Conservation (phyloP, 2,113 vertebrate species). For the Hippocampus zosterae region DNA sequence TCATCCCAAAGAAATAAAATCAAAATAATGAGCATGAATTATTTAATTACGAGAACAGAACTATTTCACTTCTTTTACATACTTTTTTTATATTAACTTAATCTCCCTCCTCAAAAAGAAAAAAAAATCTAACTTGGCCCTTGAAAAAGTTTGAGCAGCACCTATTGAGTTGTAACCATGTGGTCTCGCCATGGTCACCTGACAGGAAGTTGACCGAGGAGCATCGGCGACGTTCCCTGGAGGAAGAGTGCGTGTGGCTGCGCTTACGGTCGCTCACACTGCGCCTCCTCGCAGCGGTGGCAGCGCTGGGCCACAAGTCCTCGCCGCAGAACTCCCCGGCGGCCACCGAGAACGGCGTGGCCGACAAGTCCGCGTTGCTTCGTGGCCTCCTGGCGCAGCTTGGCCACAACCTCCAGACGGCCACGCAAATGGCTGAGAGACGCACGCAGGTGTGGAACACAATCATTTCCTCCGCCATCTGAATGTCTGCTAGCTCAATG, state of each 20-base stretch:
- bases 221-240: slow-evolving; percentile 80
- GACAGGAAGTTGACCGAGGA: slow-evolving; percentile 84
- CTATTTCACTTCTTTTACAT: background rate
- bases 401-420: slow-evolving; percentile 76
- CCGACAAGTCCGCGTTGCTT: slow-evolving; percentile 74
- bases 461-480: no score
- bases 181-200: background rate
- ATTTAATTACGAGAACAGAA: no score
- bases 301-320: slow-evolving; percentile 70
- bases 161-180: background rate
- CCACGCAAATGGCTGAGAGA: slow-evolving; percentile 78
- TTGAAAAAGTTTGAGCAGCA: no score
- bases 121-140: no score
- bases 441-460: slow-evolving; percentile 74
- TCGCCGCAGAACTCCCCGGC: slow-evolving; percentile 83
- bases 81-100: no score
- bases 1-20: no score
- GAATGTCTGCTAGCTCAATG: background rate
- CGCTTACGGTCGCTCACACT: slow-evolving; percentile 86
- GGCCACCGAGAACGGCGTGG: slow-evolving; percentile 84
- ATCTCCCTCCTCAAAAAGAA: no score
- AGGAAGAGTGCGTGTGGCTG: slow-evolving; percentile 89
- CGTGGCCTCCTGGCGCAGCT: slow-evolving; percentile 81
- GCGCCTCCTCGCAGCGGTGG: slow-evolving; percentile 81
- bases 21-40: no score